Percentiles rank a stretch among this genome's conserved stretches.
Evolutionary conservation across 2,113 vertebrate genomes (phyloP).

Genomic region (Anser cygnoides): DNA sequence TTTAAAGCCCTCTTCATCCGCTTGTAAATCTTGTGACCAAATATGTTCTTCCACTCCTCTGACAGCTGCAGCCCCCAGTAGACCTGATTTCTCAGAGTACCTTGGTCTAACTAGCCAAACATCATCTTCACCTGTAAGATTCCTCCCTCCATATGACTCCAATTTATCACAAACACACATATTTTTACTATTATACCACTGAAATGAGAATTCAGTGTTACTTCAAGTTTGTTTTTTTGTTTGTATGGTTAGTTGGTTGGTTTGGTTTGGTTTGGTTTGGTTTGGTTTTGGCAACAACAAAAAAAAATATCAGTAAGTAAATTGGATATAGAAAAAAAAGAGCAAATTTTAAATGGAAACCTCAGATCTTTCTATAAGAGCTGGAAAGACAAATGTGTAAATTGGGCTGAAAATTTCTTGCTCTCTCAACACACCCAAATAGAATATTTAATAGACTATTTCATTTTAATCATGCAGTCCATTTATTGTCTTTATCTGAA

Average conservation of each 20-base stretch:
- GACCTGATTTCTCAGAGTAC: background rate
- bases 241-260: too few species aligned
- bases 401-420: background rate
- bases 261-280: background rate
- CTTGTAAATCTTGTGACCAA: background rate
- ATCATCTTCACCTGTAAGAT: background rate
- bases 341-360: background rate
- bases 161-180: background rate
- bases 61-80: background rate
- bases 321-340: background rate
- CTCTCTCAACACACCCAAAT: background rate
- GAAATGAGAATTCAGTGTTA: background rate
- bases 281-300: background rate
- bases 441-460: background rate
- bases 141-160: background rate
- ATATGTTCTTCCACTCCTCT: background rate
- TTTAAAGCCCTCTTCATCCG: background rate
- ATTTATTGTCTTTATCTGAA: background rate
- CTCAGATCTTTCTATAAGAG: background rate
- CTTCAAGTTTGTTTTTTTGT: background rate
- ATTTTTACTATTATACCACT: background rate
- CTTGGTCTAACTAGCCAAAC: background rate
- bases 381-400: background rate
- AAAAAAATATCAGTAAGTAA: background rate
- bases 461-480: background rate